Conservation (phyloP, 2,113 vertebrate species). For the Mixornis gularis region DNA sequence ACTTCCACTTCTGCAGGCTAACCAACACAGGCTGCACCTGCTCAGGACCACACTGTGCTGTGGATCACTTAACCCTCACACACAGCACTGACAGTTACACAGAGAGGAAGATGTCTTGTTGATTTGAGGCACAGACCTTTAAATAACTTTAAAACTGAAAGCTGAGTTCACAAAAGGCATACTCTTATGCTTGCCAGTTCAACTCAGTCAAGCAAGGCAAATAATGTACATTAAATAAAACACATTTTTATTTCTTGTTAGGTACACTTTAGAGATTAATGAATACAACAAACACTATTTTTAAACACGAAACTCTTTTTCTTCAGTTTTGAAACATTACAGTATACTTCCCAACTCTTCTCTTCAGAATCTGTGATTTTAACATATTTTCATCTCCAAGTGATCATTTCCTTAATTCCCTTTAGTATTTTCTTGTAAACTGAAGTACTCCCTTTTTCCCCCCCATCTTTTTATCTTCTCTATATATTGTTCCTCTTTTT, state of each 20-base stretch:
- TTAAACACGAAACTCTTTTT: neutral
- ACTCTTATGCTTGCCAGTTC: neutral
- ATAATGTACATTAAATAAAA: neutral
- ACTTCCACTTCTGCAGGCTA: neutral
- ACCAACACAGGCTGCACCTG: neutral
- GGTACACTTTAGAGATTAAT: neutral
- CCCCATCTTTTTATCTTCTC: neutral
- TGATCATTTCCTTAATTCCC: neutral
- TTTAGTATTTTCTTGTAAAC: neutral
- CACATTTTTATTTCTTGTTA: neutral
- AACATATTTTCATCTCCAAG: neutral
- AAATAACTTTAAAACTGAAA: neutral
- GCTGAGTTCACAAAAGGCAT: neutral
- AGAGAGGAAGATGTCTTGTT: neutral
- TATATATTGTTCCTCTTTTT: neutral
- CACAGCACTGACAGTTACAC: accelerated
- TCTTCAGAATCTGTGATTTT: neutral
- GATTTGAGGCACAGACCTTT: neutral
- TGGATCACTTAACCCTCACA: neutral
- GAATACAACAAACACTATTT: neutral
- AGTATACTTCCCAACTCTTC: neutral
- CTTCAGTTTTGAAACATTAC: neutral
- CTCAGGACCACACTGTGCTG: neutral
- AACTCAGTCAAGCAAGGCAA: neutral
- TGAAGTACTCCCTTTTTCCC: neutral